Base-by-base conservation (phyloP, 2,113 vertebrate genomes). In the Balaenoptera acutorostrata region DNA sequence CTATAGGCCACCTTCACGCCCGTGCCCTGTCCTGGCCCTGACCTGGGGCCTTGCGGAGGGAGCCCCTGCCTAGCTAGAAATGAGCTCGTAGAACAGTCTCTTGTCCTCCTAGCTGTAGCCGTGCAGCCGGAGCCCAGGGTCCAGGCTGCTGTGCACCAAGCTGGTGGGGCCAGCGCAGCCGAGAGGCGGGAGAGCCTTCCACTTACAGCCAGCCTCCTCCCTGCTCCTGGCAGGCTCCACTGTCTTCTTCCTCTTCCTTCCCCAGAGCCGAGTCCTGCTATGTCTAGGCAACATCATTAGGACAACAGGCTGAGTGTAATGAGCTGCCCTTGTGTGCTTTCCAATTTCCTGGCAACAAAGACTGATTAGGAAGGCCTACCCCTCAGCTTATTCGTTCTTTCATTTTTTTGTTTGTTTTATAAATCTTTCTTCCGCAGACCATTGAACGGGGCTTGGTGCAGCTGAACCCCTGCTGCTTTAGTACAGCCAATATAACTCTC, bases 401-500 rank as follows among this genome's bases (percentile, higher is more conserved):
- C 5, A 4, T 71, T n/a, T 64, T 39, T 4, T 14, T 69, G 59
- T 52, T 55, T 64, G 71, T 68, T 49, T 71, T n/a, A 82, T 55
- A 72, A 80, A 23, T 59, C n/a, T 18, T 36, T 44, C 57, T 71
- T 57, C 27, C 44, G 52, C 41, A 27, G 61, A 44, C 39, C 14
- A 3, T 29, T 17, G 68, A 36, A 1, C 0, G 0, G 20, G 13
- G 14, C 66, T 83, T 12, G 8, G 17, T 29, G 15, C 2, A 1
- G 1, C 49, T 14, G 21, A 12, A 14, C 31, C 57, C 4, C 31
- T 7, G 7, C 72, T 57, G 20, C 31, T 8, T 63, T 1, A 5
- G 27, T 21, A 1, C 18, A 23, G 31, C 44, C 1, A 0, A 0
- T 10, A 0, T 11, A 2, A 36, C 49, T 36, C 13, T 10, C 4